A percentile compares a stretch with the other conserved stretches of the same genome.
Evolutionary conservation across 1,140 invertebrate species (phyloP).

Genomic region (Scaptomyza hsui): DNA sequence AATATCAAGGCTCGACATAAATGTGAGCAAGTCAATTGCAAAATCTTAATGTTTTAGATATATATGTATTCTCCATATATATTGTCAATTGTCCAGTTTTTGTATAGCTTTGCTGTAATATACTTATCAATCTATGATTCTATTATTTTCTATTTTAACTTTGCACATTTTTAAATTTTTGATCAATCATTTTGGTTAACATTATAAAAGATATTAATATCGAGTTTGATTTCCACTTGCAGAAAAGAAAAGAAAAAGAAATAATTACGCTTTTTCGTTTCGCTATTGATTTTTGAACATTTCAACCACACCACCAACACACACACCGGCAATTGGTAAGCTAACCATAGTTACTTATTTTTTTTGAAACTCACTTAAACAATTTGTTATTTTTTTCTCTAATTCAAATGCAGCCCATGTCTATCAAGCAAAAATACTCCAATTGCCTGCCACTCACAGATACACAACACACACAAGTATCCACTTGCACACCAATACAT

Average conservation of each 20-base stretch:
- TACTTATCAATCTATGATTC: constrained; percentile 36
- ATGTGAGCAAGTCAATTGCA: constrained; percentile 69
- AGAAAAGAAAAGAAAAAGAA: constrained; percentile 83
- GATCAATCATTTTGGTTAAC: neutral
- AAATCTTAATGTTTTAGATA: constrained; percentile 44
- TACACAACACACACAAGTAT: constrained; percentile 4
- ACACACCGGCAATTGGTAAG: constrained; percentile 68
- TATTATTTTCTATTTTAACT: constrained; percentile 8
- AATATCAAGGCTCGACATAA: constrained; percentile 47
- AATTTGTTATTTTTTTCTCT: constrained; percentile 3
- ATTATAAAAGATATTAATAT: constrained; percentile 44
- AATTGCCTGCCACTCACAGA: constrained; percentile 52
- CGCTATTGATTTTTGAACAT: constrained; percentile 73
- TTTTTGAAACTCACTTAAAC: neutral
- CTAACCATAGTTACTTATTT: constrained; percentile 1
- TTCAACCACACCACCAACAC: constrained; percentile 51
- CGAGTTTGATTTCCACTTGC: constrained; percentile 60
- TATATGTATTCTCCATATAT: neutral
- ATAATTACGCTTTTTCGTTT: constrained; percentile 70
- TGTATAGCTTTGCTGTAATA: constrained; percentile 64
- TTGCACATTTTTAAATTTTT: constrained; percentile 15
- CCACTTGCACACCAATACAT: constrained; percentile 14
- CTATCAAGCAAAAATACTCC: constrained; percentile 49
- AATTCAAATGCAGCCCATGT: constrained; percentile 28
- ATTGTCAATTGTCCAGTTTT: constrained; percentile 55